Evolutionary conservation across 2,113 vertebrate genomes (phyloP).

Genomic region (Illadopsis cleaveri): DNA sequence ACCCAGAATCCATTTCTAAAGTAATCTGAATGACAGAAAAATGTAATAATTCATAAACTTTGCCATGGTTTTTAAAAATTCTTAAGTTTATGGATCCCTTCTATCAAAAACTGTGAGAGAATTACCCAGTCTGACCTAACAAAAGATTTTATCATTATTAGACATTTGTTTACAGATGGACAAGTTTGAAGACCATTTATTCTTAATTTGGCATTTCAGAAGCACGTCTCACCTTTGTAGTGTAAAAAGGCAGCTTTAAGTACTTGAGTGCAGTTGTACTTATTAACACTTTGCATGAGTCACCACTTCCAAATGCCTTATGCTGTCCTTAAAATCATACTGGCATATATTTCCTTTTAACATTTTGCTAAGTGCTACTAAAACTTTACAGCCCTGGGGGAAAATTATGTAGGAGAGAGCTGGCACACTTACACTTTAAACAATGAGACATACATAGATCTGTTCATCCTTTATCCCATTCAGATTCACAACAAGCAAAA

Average conservation of each 20-base stretch:
- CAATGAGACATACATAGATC: constrained; percentile 49
- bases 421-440: constrained; percentile 45
- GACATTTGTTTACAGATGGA: not conserved
- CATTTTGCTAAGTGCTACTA: constrained; percentile 60
- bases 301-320: constrained; percentile 67
- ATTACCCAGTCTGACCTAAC: not conserved
- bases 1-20: not conserved
- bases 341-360: constrained; percentile 39
- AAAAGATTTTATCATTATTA: not conserved
- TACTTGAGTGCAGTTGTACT: constrained; percentile 36
- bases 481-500: not conserved
- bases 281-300: constrained; percentile 69
- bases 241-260: constrained; percentile 9
- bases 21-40: not conserved
- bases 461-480: constrained; percentile 13
- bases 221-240: not conserved
- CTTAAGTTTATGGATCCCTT: not conserved
- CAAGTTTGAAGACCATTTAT: not conserved
- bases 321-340: constrained; percentile 54
- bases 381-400: constrained; percentile 41
- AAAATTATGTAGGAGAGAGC: constrained; percentile 32
- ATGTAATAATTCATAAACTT: not conserved
- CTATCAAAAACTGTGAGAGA: not conserved
- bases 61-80: not conserved
- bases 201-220: constrained; percentile 35